Base-by-base conservation (phyloP, 2,113 vertebrate genomes). In the Polypterus bichir region DNA sequence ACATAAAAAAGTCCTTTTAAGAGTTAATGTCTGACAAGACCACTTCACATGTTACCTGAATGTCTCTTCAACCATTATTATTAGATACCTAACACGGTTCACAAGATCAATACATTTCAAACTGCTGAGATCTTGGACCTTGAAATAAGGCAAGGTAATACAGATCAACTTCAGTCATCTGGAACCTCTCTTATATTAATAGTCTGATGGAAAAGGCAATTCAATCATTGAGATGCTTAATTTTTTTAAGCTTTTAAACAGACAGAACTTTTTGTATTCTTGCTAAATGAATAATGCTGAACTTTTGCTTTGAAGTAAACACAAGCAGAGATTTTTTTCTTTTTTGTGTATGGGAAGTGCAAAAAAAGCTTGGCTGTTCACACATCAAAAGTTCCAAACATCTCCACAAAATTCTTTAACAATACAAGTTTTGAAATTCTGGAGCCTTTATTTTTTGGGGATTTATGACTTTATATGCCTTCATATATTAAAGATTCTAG, bases 151-250 rank as follows among this genome's bases (percentile, higher is more conserved):
- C 10, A 44, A 57, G 27, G 11, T 57, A 44, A 5, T 45, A 44
- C 56, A 55, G 54, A 57, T 57, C 56, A 57, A 44, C 56, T 57
- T 44, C 56, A 57, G 7, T 57, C 56, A 57, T 57, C 56, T 57
- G 56, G 56, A 57, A 57, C 56, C 56, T 57, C 56, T 57, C n/a
- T 45, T 57, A 57, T 57, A 57, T 57, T 57, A 57, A 57, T 44
- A 57, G 56, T 27, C 56, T 57, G 56, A 57, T 57, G 9, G 56
- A 44, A 57, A 57, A 11, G 46, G 56, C 56, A 57, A 44, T 57
- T 57, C 56, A 57, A 57, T 57, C 56, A 57, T 57, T 27, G 27
- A 7, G 56, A 11, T 57, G 56, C 46, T 57, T 57, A 57, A 57
- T 57, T 57, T 57, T 57, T 57, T 57, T 57, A 57, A 11, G 56